A percentile compares a stretch with the other conserved stretches of the same genome.
These are phyloP conservation scores for Synergus gifuensis DNA, from an alignment of 2,888 invertebrate species.

Conservation along the genomic window DNA sequence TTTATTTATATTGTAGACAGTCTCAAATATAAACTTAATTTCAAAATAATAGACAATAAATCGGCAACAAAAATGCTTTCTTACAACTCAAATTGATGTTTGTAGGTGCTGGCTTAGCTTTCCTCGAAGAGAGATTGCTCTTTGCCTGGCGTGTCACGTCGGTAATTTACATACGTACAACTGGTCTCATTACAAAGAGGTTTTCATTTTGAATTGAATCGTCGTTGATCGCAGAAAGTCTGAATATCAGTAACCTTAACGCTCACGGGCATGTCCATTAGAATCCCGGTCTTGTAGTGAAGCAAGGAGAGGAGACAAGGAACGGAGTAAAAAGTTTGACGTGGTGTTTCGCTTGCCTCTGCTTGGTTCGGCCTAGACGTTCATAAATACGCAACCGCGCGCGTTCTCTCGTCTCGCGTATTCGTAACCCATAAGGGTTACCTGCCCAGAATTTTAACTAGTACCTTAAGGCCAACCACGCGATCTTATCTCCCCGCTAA, in stretches of 20 bases:
- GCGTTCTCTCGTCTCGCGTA: slow-evolving; percentile 48
- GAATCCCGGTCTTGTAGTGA: slow-evolving; percentile 58
- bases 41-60: no score
- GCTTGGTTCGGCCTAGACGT: slow-evolving; percentile 44
- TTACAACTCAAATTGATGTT: no score
- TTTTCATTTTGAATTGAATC: slow-evolving; percentile 33
- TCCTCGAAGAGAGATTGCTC: neutral
- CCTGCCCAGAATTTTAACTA: slow-evolving; percentile 64
- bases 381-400: slow-evolving; percentile 37
- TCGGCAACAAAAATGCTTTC: no score
- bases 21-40: no score
- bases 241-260: slow-evolving; percentile 56
- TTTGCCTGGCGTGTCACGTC: slow-evolving; percentile 9
- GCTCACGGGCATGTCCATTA: slow-evolving; percentile 58
- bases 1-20: no score
- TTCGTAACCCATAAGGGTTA: slow-evolving; percentile 62
- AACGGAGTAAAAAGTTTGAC: slow-evolving; percentile 47
- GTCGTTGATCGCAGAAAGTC: slow-evolving; percentile 47
- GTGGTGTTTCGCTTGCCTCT: slow-evolving; percentile 38
- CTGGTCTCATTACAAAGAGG: slow-evolving; percentile 15
- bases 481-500: slow-evolving; percentile 59
- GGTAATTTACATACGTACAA: slow-evolving; percentile 9
- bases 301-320: slow-evolving; percentile 44
- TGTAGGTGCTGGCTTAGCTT: neutral
- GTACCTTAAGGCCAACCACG: slow-evolving; percentile 45